A percentile compares a stretch with the other conserved stretches of the same genome.
Evolutionary conservation across 2,113 vertebrate species (phyloP).

Genomic region (Bos indicus): DNA sequence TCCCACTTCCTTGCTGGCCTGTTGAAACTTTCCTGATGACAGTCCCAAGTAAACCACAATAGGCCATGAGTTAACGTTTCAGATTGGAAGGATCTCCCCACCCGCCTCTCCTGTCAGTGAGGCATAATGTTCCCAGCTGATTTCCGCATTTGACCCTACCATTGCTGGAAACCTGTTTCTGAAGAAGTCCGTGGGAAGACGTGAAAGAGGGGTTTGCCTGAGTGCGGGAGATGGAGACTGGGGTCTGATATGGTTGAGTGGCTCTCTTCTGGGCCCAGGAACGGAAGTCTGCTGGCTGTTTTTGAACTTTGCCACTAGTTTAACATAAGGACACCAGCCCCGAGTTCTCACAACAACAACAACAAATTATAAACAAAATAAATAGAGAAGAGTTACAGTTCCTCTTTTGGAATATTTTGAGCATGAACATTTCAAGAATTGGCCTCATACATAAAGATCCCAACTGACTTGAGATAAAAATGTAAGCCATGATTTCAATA

Average conservation of each 20-base stretch:
- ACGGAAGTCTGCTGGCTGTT: background rate
- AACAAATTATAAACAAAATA: background rate
- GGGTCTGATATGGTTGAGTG: background rate
- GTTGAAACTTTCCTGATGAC: conserved; percentile 78
- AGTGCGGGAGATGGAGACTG: background rate
- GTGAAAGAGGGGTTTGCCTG: background rate
- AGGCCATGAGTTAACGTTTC: conserved; percentile 76
- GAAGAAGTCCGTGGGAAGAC: conserved; percentile 58
- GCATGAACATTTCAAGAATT: background rate
- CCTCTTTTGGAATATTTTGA: background rate
- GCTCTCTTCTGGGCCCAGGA: background rate
- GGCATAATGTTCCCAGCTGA: conserved; percentile 66
- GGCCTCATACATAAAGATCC: background rate
- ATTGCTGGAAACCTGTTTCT: conserved; percentile 78
- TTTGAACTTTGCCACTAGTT: background rate
- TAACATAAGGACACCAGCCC: background rate
- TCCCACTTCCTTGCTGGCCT: conserved; percentile 78
- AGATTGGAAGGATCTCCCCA: conserved; percentile 75
- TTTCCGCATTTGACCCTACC: conserved; percentile 76
- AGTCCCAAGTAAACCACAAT: conserved; percentile 76
- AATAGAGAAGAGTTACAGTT: background rate
- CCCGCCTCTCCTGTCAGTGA: conserved; percentile 63
- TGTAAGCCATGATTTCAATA: background rate
- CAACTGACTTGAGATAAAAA: background rate
- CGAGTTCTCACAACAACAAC: background rate